A percentile compares a stretch with the other conserved stretches of the same genome.
These are phyloP conservation scores for Anguilla pacifica DNA, from an alignment of 2,797 vertebrate genomes.

Conservation along the genomic window DNA sequence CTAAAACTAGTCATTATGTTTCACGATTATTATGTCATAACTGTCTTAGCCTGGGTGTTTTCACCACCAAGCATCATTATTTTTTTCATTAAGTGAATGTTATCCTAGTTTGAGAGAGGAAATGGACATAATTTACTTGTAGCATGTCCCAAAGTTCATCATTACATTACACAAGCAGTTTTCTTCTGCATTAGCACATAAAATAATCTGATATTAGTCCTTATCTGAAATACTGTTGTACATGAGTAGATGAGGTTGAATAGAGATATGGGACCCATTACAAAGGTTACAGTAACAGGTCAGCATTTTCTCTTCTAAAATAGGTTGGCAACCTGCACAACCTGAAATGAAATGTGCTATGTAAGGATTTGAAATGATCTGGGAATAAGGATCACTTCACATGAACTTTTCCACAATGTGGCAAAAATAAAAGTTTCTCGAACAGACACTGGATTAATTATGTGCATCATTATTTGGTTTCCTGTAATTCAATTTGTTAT, in stretches of 20 bases:
- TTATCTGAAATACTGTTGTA: neutral
- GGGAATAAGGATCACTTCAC: neutral
- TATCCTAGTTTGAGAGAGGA: constrained; percentile 50
- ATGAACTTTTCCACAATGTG: neutral
- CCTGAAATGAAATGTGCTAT: neutral
- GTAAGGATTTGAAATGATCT: neutral
- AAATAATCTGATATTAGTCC: neutral
- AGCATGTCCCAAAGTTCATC: constrained; percentile 54
- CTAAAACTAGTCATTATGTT: constrained; percentile 28
- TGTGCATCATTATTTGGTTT: neutral
- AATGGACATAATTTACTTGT: constrained; percentile 39
- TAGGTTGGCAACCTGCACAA: neutral
- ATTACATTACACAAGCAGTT: constrained; percentile 59
- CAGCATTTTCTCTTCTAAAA: neutral
- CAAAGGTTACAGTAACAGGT: neutral
- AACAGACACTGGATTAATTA: neutral
- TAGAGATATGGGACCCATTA: neutral
- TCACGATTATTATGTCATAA: constrained; percentile 42
- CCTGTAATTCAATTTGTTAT: neutral
- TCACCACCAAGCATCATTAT: constrained; percentile 53
- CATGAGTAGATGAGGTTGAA: neutral
- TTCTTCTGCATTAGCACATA: neutral
- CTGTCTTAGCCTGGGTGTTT: constrained; percentile 42
- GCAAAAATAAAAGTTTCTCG: neutral
- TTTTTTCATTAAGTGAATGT: constrained; percentile 64